Evolutionary conservation across 2,797 vertebrate genomes (phyloP), one percentile per base, ranked within the genome.

Genomic region (Falco novaeseelandiae): DNA sequence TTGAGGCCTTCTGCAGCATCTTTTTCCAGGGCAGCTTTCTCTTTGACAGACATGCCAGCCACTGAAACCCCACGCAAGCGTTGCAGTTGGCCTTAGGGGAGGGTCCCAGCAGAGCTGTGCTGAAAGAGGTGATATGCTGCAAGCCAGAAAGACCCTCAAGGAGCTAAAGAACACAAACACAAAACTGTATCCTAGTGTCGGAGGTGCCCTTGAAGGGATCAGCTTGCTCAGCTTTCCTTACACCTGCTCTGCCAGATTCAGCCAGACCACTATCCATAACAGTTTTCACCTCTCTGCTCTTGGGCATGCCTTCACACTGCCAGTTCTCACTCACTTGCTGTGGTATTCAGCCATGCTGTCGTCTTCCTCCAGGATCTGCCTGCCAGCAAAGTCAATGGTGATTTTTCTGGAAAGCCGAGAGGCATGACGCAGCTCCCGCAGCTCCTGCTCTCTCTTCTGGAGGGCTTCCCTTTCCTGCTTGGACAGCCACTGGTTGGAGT

Each of bases 401-500:
- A 99, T 97, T 95, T 99, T 99, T 52, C 96, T 98, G 96, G 99
- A 98, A 55, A 99, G 99, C 29, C 98, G 98, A 20, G 99, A 99
- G 14, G 98, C 98, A 0, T 99, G 99, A 42, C 99, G 99, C 91
- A 99, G 98, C 69, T 99, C 99, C 57, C 98, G 94, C 22, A 99
- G 98, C 96, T 99, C 99, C 92, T 99, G 99, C 65, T 99, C 99
- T 87, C 98, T 98, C 90, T 98, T 99, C 92, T 98, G 98, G 62
- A 99, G 95, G 1, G 98, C 97, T 34, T 99, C 99, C 12, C 99
- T 98, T 71, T 99, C 99, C 38, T 97, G 89, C 59, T 98, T 98
- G 23, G 99, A 99, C 21, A 99, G 97, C 99, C 99, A 99, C 97
- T 99, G 99, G 96, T 99, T 99, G 94, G 99, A 99, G 85, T 99